Conservation (phyloP, 2,113 vertebrate genomes). For the Heterocephalus glaber region DNA sequence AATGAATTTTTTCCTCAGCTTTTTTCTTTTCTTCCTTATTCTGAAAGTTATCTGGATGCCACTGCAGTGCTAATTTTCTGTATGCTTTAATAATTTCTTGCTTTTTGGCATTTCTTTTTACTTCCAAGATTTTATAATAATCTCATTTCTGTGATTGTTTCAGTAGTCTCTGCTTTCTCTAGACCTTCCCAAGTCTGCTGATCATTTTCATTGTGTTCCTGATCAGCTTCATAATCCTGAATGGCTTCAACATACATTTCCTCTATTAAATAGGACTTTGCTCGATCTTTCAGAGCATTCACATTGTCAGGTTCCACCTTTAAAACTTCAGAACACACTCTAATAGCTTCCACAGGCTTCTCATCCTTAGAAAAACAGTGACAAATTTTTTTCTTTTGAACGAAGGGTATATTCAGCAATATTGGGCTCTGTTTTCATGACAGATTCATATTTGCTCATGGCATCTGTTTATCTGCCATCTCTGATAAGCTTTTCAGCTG, state of each 20-base stretch:
- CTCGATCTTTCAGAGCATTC: too few relatives aligned
- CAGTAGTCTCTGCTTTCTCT: constrained; percentile 94
- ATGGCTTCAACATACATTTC: too few relatives aligned
- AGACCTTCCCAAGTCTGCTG: constrained; percentile 95
- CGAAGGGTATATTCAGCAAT: too few relatives aligned
- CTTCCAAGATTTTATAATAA: constrained; percentile 99
- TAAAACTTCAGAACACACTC: too few relatives aligned
- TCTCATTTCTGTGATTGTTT: constrained; percentile 97
- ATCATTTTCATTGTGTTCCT: constrained; percentile 93
- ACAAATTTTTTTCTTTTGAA: too few relatives aligned
- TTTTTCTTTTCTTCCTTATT: constrained; percentile 95
- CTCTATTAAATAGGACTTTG: too few relatives aligned
- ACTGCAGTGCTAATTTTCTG: constrained; percentile 95
- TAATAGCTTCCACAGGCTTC: too few relatives aligned
- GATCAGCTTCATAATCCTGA: constrained; percentile 94
- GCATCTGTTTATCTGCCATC: constrained; percentile 95
- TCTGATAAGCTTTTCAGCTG: constrained; percentile 94
- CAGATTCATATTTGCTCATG: too few relatives aligned
- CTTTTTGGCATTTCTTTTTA: constrained; percentile 98
- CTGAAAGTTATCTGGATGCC: constrained; percentile 99
- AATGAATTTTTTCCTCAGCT: constrained; percentile 98
- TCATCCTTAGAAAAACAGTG: too few relatives aligned
- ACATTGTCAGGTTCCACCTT: too few relatives aligned
- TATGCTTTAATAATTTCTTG: constrained; percentile 99
- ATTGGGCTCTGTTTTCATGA: too few relatives aligned